These are phyloP conservation scores for Melanotaenia parkinsoni DNA, from an alignment of 2,797 vertebrate species.

Conservation along the genomic window DNA sequence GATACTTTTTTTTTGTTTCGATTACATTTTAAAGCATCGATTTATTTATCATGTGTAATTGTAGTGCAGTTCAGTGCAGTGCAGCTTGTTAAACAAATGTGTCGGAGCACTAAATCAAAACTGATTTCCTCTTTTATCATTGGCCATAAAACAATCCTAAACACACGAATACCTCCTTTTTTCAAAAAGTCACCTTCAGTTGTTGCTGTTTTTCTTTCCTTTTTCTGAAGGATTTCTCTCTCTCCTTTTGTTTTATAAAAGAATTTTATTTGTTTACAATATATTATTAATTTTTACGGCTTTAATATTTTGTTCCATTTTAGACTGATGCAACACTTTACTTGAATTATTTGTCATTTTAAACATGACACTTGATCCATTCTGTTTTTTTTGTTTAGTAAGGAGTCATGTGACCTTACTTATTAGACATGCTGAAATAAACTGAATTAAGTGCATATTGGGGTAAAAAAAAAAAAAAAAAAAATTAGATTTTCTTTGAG, in stretches of 20 bases:
- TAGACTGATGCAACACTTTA: constrained; percentile 55
- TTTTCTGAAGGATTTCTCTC: constrained; percentile 73
- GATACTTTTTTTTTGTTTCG: constrained; percentile 1
- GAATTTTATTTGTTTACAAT: constrained; percentile 77
- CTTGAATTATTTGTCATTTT: constrained; percentile 63
- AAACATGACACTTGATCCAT: constrained; percentile 14
- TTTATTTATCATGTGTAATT: constrained; percentile 41
- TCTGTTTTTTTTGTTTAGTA: constrained; percentile 7
- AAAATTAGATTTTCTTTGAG: neutral
- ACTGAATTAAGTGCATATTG: neutral
- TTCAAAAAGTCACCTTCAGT: constrained; percentile 40
- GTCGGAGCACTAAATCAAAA: constrained; percentile 15
- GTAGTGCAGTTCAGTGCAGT: neutral
- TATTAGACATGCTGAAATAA: neutral
- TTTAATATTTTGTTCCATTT: constrained; percentile 59
- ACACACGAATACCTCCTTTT: constrained; percentile 78
- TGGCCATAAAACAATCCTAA: constrained; percentile 42
- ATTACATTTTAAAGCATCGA: constrained; percentile 33
- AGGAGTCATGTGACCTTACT: constrained; percentile 1
- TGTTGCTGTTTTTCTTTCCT: constrained; percentile 62
- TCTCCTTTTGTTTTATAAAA: constrained; percentile 35
- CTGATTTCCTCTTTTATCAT: neutral
- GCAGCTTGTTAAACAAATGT: constrained; percentile 36
- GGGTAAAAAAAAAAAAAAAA: neutral
- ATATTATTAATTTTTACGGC: constrained; percentile 65